Conservation (phyloP, 2,797 vertebrate genomes). For the Rhadinocentrus ornatus region DNA sequence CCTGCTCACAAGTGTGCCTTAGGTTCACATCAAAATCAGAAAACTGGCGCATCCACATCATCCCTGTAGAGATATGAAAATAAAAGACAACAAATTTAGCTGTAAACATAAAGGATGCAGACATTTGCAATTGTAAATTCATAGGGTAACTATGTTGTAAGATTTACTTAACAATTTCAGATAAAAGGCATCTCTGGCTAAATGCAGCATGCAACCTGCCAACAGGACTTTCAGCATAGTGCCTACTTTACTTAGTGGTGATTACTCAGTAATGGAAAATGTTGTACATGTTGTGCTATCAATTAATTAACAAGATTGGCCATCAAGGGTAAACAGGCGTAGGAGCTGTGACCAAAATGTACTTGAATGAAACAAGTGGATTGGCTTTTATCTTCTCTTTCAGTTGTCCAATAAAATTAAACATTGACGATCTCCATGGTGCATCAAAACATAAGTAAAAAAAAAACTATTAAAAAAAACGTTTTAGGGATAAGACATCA, state of each 20-base stretch:
- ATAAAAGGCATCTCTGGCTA: not conserved
- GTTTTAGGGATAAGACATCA: too few species aligned
- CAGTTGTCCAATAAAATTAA: too few species aligned
- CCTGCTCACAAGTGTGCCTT: slow-evolving; percentile 93
- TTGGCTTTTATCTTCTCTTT: too few species aligned
- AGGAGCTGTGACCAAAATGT: slow-evolving; percentile 19
- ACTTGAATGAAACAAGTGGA: slow-evolving; percentile 25
- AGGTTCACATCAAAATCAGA: slow-evolving; percentile 82
- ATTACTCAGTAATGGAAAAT: slow-evolving; percentile 28
- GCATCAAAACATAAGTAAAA: too few species aligned
- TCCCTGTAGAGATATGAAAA: slow-evolving; percentile 73
- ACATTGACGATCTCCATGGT: too few species aligned
- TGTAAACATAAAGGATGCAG: not conserved
- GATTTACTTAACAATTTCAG: not conserved
- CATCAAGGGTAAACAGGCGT: too few species aligned
- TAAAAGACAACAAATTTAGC: not conserved
- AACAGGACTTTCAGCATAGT: not conserved
- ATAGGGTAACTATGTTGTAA: not conserved
- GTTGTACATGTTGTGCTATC: slow-evolving; percentile 19
- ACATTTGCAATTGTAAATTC: not conserved
- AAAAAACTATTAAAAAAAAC: too few species aligned
- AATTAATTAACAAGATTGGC: slow-evolving; percentile 23
- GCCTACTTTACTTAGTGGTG: not conserved
- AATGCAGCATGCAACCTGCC: not conserved
- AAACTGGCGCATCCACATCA: slow-evolving; percentile 95